phyloP scores from a whole-genome alignment of 2,888 invertebrate genomes.

The Lasiommata megera region DNA sequence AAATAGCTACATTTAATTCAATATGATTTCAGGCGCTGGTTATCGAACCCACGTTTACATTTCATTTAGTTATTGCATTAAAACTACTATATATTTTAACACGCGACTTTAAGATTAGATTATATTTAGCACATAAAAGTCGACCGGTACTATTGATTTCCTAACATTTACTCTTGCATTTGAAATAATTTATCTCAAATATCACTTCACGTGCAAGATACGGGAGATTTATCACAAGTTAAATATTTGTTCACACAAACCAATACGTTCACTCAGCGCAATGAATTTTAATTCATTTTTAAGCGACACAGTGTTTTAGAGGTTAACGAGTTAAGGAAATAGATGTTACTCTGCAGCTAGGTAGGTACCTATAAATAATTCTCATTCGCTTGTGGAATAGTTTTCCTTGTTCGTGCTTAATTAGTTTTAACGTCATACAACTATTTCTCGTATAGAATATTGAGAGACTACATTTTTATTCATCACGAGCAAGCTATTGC shows the following conservation, averaged over 20 bases:
- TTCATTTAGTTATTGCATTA: background rate
- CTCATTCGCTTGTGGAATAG: background rate
- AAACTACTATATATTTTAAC: background rate
- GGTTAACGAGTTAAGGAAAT: slow-evolving; percentile 3
- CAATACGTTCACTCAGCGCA: background rate
- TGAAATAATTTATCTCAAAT: background rate
- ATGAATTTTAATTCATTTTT: slow-evolving; percentile 4
- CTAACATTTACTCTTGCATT: background rate
- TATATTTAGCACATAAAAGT: background rate
- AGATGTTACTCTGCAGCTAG: background rate
- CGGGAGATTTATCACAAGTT: background rate
- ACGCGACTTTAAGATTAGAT: background rate
- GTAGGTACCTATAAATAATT: too few species aligned
- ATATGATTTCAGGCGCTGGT: background rate
- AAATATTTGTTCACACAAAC: slow-evolving; percentile 1
- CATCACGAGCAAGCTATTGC: too few species aligned
- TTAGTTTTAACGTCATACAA: background rate
- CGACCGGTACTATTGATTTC: background rate
- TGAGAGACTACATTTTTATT: too few species aligned
- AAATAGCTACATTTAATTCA: background rate
- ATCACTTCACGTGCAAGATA: background rate
- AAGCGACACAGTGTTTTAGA: slow-evolving; percentile 1
- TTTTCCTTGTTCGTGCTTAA: background rate
- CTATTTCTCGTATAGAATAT: background rate
- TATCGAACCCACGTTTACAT: background rate